Base-by-base conservation (phyloP, 2,797 vertebrate genomes). In the Tamandua tetradactyla region DNA sequence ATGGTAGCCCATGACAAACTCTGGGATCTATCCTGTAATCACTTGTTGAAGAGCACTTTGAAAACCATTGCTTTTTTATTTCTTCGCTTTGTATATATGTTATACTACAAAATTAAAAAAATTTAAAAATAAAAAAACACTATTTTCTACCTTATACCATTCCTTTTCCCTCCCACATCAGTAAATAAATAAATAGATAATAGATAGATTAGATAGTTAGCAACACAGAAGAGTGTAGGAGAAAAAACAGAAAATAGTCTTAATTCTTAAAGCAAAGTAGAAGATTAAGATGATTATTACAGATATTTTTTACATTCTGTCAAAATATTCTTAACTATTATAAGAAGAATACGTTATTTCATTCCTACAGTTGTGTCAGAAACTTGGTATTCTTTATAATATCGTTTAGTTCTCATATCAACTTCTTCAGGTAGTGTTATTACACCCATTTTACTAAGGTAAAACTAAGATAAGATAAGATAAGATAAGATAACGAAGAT, bases 221-320 rank as follows among this genome's bases (percentile, higher is more conserved):
- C n/a, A 25, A 71, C 17, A 62, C 32, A 79, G 27, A 88, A 84
- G 76, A 44, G 35, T 12, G 15, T 23, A 27, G 32, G 9, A 89
- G n/a, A 92, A 66, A 71, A 37, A 35, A 71, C 42, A 76, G 18
- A 64, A 22, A 25, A 9, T 44, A 6, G 23, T 86, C 74, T 87
- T 72, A 59, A 69, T 89, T 96, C 80, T 93, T 82, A 79, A 62
- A 42, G 47, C 30, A 37, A 79, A 78, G 18, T 71, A n/a, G 69
- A 90, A 2, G 44, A 52, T 32, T 79, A 18, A 94, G 20, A 71
- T 20, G 83, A 82, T 42, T 71, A 71, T 23, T 83, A 47, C 10
- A 71, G 57, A 71, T 91, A 88, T 37, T 14, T 32, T 72, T 64
- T 93, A 71, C 59, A 79, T 61, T 35, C 52, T 80, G 59, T 68